Conservation (phyloP, 2,888 invertebrate species). For the Agrilus cyanescens region DNA sequence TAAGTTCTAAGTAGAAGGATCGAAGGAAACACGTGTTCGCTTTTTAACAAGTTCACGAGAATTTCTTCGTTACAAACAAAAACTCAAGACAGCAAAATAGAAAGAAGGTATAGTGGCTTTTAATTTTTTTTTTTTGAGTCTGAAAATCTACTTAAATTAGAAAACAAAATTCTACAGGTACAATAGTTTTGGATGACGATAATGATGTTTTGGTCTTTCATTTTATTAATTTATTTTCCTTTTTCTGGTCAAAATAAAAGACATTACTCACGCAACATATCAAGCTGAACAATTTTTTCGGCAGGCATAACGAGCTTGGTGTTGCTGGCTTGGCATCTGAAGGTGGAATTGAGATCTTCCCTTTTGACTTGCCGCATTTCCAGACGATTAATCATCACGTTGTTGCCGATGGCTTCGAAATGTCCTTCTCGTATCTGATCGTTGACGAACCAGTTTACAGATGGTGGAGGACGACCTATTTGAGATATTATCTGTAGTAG, state of each 20-base stretch:
- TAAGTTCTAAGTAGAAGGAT: too few relatives aligned
- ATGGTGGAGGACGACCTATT: conserved; percentile 72
- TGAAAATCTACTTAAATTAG: too few relatives aligned
- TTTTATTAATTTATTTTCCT: too few relatives aligned
- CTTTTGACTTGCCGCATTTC: conserved; percentile 62
- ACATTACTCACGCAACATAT: conserved; percentile 65
- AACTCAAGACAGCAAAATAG: too few relatives aligned
- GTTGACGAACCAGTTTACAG: conserved; percentile 75
- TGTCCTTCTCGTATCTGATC: conserved; percentile 59
- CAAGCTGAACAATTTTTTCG: conserved; percentile 70
- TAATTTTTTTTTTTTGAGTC: too few relatives aligned
- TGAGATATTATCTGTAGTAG: conserved; percentile 14
- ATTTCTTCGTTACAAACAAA: not conserved
- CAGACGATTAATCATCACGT: conserved; percentile 68
- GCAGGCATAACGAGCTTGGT: conserved; percentile 76
- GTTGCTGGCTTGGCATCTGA: conserved; percentile 78
- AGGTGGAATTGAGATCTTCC: conserved; percentile 71
- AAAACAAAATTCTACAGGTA: too few relatives aligned
- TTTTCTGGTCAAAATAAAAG: conserved; percentile 3
- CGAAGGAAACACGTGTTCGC: not conserved
- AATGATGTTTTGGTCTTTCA: too few relatives aligned
- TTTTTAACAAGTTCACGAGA: not conserved
- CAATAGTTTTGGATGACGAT: too few relatives aligned
- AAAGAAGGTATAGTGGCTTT: too few relatives aligned
- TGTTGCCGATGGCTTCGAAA: conserved; percentile 55